Base-by-base conservation (phyloP, 2,113 vertebrate genomes). In the Sciurus niger region DNA sequence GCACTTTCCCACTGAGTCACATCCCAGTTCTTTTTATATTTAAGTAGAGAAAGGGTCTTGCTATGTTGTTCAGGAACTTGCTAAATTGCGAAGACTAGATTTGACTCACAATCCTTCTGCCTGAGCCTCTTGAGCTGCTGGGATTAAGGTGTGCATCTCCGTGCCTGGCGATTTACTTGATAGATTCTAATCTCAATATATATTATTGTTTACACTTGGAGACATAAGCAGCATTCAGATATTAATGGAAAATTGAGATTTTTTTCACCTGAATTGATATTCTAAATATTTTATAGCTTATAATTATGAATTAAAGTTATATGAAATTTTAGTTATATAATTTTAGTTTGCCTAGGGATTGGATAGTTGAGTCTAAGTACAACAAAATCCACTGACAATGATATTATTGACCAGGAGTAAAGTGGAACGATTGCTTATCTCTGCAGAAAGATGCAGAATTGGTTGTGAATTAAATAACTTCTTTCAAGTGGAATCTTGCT, bases 171-270 rank as follows among this genome's bases (percentile, higher is more conserved):
- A 30, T 8, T 74, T 73, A 58, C 1, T 0, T 58, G 6, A 72
- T 22, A 72, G 11, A 77, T 32, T 60, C 7, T 48, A 63, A 72
- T 89, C n/a, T 74, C 55, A 70, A 7, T 10, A 5, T 40, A 55
- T 7, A 2, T 17, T 17, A 84, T 3, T 84, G 18, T n/a, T 91
- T 32, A 37, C 6, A 40, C 60, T 93, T 80, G 74, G 4, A 74
- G 40, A 51, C 7, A 32, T 30, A 70, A 84, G 8, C 1, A 80
- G 7, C 4, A 22, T n/a, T 18, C 0, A 65, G 1, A 0, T 68
- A 11, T 51, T 63, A 13, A 32, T 60, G 14, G 34, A 6, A 67
- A 82, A 93, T 11, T 86, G 37, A 72, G 8, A n/a, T 89, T 84
- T 43, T 90, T 51, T 30, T 6, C 14, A 76, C 8, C 60, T 40